Conservation (phyloP, 2,888 invertebrate genomes). For the Conistra vaccinii region DNA sequence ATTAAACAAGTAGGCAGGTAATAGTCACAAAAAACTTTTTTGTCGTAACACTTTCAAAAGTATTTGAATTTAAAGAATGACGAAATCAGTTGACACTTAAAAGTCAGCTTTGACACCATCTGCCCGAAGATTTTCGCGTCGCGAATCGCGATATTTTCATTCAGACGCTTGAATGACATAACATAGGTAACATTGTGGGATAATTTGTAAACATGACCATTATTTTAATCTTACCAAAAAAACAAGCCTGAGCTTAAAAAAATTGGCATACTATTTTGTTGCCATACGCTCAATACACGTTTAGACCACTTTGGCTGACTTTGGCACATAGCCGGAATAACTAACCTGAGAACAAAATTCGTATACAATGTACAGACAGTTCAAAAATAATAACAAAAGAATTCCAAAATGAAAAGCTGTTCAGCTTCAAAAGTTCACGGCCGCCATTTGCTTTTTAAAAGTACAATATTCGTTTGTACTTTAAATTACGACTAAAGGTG, state of each 20-base stretch:
- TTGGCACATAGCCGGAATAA: conserved; percentile 59
- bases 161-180: not conserved
- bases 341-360: conserved; percentile 27
- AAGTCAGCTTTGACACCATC: not conserved
- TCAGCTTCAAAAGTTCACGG: conserved; percentile 58
- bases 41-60: not conserved
- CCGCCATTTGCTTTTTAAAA: conserved; percentile 43
- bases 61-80: not conserved
- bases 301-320: conserved; percentile 46
- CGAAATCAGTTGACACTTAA: conserved; percentile 1
- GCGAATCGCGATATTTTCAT: not conserved
- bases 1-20: not conserved
- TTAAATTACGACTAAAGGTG: conserved; percentile 41
- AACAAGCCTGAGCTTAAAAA: not conserved
- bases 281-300: conserved; percentile 15
- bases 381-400: conserved; percentile 49
- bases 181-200: not conserved
- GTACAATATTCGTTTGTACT: conserved; percentile 30
- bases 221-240: not conserved
- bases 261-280: conserved; percentile 45
- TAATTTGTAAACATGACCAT: conserved; percentile 20
- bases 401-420: conserved; percentile 34
- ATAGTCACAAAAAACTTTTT: not conserved
- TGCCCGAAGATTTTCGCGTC: not conserved
- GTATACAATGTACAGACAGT: conserved; percentile 1